These are phyloP conservation scores for Rhamphomyia laevipes DNA, from an alignment of 2,888 invertebrate species.

Conservation along the genomic window DNA sequence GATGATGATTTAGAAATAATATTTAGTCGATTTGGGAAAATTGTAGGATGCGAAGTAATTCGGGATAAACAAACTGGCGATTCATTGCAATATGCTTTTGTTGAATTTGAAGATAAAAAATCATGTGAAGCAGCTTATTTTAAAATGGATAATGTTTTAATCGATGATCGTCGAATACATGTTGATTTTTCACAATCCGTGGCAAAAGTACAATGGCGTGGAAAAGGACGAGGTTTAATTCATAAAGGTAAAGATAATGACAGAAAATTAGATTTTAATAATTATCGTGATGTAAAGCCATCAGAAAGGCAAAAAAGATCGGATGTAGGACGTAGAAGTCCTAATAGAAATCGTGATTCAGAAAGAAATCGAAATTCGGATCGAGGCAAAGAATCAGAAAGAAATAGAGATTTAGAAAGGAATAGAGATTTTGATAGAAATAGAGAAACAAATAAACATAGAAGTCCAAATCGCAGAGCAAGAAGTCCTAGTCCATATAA, in stretches of 20 bases:
- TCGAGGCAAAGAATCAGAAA: not conserved
- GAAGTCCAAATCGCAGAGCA: not conserved
- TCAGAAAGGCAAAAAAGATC: not conserved
- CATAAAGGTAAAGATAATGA: conserved; percentile 20
- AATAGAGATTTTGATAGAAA: not conserved
- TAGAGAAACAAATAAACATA: no score
- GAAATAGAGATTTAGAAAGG: not conserved
- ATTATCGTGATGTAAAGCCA: conserved; percentile 15
- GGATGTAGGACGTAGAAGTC: conserved; percentile 11
- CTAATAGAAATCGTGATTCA: not conserved
- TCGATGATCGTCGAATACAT: conserved; percentile 96
- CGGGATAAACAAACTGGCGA: conserved; percentile 84
- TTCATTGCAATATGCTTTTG: conserved; percentile 97
- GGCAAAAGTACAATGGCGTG: conserved; percentile 82
- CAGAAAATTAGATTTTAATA: conserved; percentile 26
- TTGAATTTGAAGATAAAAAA: conserved; percentile 87
- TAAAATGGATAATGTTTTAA: conserved; percentile 99
- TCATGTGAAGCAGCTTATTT: conserved; percentile 97
- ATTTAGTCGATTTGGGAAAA: conserved; percentile 90
- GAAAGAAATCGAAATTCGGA: not conserved
- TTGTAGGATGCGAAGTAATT: conserved; percentile 91
- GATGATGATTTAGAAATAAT: conserved; percentile 97
- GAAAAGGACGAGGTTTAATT: conserved; percentile 71
- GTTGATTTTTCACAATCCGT: conserved; percentile 99
- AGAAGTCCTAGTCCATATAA: not conserved